Percentiles rank a stretch among this genome's conserved stretches.
phyloP scores from a whole-genome alignment of 2,113 vertebrate species.

The Rhinolophus sinicus region DNA sequence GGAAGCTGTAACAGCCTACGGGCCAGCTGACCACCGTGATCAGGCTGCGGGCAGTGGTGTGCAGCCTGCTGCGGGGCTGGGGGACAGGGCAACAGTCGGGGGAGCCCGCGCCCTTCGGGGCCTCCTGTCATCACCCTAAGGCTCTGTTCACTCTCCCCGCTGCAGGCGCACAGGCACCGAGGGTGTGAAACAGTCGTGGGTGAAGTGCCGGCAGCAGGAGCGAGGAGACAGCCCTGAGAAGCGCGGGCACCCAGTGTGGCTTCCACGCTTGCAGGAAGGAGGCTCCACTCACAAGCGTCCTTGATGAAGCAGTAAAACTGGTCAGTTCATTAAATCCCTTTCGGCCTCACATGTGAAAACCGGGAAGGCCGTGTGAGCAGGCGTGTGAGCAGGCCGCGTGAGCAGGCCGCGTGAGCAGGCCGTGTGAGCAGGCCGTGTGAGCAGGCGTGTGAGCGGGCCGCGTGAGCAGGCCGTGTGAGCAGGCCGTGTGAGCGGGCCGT shows the following conservation, averaged over 20 bases:
- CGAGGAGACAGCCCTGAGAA: too few species aligned
- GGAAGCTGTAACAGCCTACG: neutral
- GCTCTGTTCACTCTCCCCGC: too few species aligned
- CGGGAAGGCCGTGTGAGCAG: neutral
- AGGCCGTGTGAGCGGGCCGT: too few species aligned
- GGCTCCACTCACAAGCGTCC: rapidly evolving
- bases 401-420: too few species aligned
- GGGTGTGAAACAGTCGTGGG: rapidly evolving
- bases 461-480: too few species aligned
- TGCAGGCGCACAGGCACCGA: rapidly evolving
- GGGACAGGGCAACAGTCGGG: rapidly evolving
- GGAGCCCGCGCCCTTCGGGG: neutral
- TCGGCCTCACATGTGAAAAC: rapidly evolving
- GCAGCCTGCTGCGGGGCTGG: too few species aligned
- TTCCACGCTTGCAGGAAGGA: rapidly evolving
- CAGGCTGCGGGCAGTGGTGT: rapidly evolving
- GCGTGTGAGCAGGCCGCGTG: too few species aligned
- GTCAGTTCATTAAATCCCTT: too few species aligned
- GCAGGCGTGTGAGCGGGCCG: too few species aligned
- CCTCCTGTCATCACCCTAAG: neutral
- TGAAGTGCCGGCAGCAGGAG: too few species aligned
- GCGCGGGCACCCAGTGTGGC: neutral
- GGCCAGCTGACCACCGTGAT: rapidly evolving
- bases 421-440: too few species aligned
- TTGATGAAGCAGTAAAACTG: rapidly evolving